Conservation (phyloP, 2,113 vertebrate genomes). For the Notarius quadriscutis region DNA sequence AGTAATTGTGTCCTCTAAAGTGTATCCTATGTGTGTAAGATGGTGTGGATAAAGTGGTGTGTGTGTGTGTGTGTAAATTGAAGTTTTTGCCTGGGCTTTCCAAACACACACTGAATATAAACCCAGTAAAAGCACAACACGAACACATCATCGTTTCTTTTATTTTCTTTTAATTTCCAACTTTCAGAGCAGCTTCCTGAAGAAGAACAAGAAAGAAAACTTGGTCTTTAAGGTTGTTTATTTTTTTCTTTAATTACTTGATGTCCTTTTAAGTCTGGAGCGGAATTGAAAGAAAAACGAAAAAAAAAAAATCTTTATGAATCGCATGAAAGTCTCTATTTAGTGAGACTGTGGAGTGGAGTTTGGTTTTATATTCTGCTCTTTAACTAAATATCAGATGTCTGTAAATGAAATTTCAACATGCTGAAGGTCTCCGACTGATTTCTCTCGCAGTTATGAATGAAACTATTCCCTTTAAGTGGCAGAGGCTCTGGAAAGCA, state of each 20-base stretch:
- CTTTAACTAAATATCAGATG: conserved; percentile 54
- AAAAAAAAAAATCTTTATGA: conserved; percentile 41
- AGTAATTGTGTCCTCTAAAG: neutral
- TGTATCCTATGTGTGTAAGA: neutral
- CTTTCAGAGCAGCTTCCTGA: conserved; percentile 9
- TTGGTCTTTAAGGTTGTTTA: conserved; percentile 36
- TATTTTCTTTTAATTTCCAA: neutral
- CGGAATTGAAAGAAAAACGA: conserved; percentile 45
- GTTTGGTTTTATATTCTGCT: conserved; percentile 49
- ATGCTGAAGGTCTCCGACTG: conserved; percentile 53
- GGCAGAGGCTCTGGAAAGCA: conserved; percentile 43
- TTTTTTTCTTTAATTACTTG: conserved; percentile 56
- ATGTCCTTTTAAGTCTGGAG: conserved; percentile 48
- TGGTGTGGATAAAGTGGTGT: neutral
- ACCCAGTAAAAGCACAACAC: neutral
- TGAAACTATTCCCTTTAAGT: conserved; percentile 57
- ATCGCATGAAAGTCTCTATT: conserved; percentile 54
- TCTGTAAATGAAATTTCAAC: conserved; percentile 56
- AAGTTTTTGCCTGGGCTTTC: neutral
- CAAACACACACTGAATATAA: neutral
- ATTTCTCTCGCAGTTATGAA: conserved; percentile 50
- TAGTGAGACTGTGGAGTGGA: conserved; percentile 46
- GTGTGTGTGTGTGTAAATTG: neutral
- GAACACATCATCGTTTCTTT: neutral
- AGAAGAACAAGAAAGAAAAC: neutral